Evolutionary conservation across 1,140 invertebrate genomes (phyloP), one percentile per base, ranked within the genome.

Genomic region (Drosophila nikananu): DNA sequence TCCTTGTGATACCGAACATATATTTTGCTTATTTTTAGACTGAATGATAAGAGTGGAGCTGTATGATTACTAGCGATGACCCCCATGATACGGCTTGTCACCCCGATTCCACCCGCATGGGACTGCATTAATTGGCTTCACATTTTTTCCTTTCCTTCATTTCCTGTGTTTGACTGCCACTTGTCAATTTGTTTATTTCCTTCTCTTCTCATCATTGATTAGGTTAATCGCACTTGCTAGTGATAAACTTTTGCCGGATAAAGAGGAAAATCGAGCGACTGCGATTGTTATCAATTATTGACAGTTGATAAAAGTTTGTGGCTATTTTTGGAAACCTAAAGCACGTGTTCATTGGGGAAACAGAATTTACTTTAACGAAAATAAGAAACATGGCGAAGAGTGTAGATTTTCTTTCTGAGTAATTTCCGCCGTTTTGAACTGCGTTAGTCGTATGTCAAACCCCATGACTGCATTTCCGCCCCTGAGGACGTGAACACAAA

Each of bases 101-200:
- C 19, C 35, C 21, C 21, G 41, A n/a, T 52, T 44, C 1, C 21
- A 27, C 44, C 25, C 42, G 66, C 21, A 41, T 60, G 51, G 32
- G 12, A 17, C 48, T 32, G 21, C 42, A 39, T 44, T 74, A 74
- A 73, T 73, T 73, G 52, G 23, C n/a, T 49, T 27, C 25, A 35
- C 30, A 27, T 49, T 39, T 59, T 73, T 27, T 23, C 23, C 3
- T 39, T 44, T 41, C 13, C 66, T 73, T 60, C 54, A 72, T 73
- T 72, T 61, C 67, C 70, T 73, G 55, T 73, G 37, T 74, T 73
- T 73, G 71, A 25, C 57, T 13, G 37, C n/a, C 71, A 74, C 71
- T 74, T 44, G 71, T n/a, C 67, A 46, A 52, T 74, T 74, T 72
- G 44, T 72, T 72, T 72, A 51, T 51, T 58, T 73, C 25, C 65